Evolutionary conservation across 2,888 invertebrate genomes (phyloP).

Genomic region (Agrotis puta): DNA sequence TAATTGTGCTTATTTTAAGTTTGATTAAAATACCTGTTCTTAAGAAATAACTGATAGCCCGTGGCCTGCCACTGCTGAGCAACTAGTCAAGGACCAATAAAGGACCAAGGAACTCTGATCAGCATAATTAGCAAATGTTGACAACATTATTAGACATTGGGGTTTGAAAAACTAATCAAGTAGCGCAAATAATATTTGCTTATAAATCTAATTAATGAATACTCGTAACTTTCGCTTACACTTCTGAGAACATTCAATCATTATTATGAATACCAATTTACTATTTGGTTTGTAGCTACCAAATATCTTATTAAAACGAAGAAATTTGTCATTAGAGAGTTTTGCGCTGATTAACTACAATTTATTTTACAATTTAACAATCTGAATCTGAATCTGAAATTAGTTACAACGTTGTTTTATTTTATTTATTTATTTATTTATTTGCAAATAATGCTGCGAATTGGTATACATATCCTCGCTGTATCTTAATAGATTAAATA

Average conservation of each 20-base stretch:
- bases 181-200: not conserved
- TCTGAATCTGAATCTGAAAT: not conserved
- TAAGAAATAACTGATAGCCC: too few species aligned
- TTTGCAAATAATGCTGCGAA: not conserved
- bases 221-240: not conserved
- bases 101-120: too few species aligned
- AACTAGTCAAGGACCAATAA: too few species aligned
- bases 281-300: not conserved
- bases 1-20: too few species aligned
- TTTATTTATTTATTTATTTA: not conserved
- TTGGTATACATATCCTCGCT: not conserved
- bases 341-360: not conserved
- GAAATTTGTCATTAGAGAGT: not conserved
- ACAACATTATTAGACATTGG: not conserved
- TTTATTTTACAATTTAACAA: too few species aligned
- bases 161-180: not conserved
- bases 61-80: too few species aligned
- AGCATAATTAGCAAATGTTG: not conserved
- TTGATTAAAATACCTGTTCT: too few species aligned
- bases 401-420: not conserved
- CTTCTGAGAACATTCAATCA: not conserved
- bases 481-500: slow-evolving; percentile 12
- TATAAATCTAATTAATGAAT: not conserved
- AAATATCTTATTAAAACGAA: slow-evolving; percentile 12
- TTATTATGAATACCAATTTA: not conserved